These are phyloP conservation scores for Zosterops lateralis DNA, from an alignment of 2,113 vertebrate species.

Conservation along the genomic window DNA sequence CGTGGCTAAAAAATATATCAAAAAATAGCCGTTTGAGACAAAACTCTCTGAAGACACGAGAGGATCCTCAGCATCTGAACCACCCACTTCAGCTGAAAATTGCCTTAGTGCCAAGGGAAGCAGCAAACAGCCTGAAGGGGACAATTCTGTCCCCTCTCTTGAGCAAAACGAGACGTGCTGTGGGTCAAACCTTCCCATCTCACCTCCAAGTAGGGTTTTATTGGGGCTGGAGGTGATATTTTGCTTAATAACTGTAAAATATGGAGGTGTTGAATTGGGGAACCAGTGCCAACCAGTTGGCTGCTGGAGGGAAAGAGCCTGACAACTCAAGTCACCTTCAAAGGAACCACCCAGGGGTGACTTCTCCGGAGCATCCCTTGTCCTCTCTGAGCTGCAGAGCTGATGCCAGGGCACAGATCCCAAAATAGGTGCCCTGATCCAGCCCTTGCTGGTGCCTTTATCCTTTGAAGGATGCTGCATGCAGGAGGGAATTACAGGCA, in stretches of 20 bases:
- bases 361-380: not conserved
- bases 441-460: not conserved
- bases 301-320: not conserved
- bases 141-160: not conserved
- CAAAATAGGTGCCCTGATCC: not conserved
- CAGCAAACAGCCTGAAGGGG: not conserved
- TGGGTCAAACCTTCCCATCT: not conserved
- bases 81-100: not conserved
- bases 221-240: not conserved
- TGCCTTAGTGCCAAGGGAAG: not conserved
- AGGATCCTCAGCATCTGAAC: not conserved
- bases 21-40: not conserved
- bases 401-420: not conserved
- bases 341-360: not conserved
- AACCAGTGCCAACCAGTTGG: not conserved
- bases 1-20: not conserved
- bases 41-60: not conserved
- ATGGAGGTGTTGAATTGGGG: fast-evolving
- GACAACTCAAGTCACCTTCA: not conserved
- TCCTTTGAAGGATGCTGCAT: not conserved
- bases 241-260: not conserved
- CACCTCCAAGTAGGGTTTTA: not conserved
- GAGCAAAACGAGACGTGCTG: not conserved
- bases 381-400: not conserved
- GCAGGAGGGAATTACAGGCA: conserved; percentile 30